A percentile compares a stretch with the other conserved stretches of the same genome.
Evolutionary conservation across 1,140 invertebrate species (phyloP).

Genomic region (Hyles vespertilio): DNA sequence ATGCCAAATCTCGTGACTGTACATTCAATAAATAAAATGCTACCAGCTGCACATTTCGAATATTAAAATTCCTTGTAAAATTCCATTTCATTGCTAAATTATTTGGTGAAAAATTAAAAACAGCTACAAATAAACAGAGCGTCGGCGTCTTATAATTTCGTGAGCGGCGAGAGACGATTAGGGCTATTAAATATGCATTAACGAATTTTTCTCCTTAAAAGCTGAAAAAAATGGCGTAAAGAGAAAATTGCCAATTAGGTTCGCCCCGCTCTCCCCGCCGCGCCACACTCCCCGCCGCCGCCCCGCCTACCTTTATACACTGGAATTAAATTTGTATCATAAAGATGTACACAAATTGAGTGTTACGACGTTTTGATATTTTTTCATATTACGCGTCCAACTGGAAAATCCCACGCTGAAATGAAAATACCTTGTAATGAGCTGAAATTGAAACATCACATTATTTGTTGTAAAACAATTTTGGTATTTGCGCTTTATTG

Average conservation of each 20-base stretch:
- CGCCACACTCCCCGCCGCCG: conserved; percentile 25
- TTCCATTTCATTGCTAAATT: too few relatives aligned
- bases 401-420: conserved; percentile 27
- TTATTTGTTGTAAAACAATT: too few relatives aligned
- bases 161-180: conserved; percentile 64
- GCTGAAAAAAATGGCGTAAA: conserved; percentile 70
- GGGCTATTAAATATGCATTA: conserved; percentile 73
- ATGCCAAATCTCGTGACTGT: too few relatives aligned
- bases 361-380: conserved; percentile 44
- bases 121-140: conserved; percentile 6
- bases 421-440: conserved; percentile 20
- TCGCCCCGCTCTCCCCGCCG: conserved; percentile 4
- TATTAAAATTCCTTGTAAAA: too few relatives aligned
- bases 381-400: conserved; percentile 26
- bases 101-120: neutral
- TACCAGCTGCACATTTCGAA: too few relatives aligned
- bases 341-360: conserved; percentile 59
- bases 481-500: too few relatives aligned
- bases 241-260: conserved; percentile 72
- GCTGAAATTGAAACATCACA: conserved; percentile 5
- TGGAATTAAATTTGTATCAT: conserved; percentile 62
- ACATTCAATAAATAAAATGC: too few relatives aligned
- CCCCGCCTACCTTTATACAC: conserved; percentile 39
- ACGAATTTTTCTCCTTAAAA: conserved; percentile 75
- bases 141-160: conserved; percentile 50